Conservation (phyloP, 2,797 vertebrate species). For the Botia almorhae region DNA sequence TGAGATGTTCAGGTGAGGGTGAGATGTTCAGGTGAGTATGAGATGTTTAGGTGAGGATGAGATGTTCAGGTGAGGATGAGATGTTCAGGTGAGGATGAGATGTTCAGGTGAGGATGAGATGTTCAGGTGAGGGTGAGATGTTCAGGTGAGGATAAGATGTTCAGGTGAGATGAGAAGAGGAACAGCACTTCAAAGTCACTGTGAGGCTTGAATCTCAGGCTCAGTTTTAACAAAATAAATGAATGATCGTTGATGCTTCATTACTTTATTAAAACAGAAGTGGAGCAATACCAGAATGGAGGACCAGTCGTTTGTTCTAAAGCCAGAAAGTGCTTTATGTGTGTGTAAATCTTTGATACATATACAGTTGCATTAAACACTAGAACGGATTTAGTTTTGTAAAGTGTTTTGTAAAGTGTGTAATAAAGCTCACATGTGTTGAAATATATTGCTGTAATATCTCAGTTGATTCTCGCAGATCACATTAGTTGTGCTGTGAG, state of each 20-base stretch:
- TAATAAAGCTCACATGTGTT: conserved; percentile 36
- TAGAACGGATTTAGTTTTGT: conserved; percentile 17
- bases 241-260: conserved; percentile 17
- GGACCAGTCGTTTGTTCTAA: background rate
- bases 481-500: background rate
- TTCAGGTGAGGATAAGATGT: conserved; percentile 65
- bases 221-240: conserved; percentile 5
- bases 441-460: conserved; percentile 22
- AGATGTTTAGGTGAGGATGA: too few relatives aligned
- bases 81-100: too few relatives aligned
- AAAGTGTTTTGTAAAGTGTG: background rate
- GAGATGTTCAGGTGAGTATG: too few relatives aligned
- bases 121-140: conserved; percentile 68
- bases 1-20: too few relatives aligned
- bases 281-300: background rate
- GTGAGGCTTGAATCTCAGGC: background rate
- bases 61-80: too few relatives aligned
- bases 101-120: conserved; percentile 64
- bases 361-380: background rate
- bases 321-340: background rate
- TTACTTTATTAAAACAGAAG: conserved; percentile 34
- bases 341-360: conserved; percentile 43
- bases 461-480: conserved; percentile 2
- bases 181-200: conserved; percentile 28
- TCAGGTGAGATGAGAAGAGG: conserved; percentile 69